These are phyloP conservation scores for Danionella cerebrum DNA, from an alignment of 2,113 vertebrate species.

Conservation along the genomic window DNA sequence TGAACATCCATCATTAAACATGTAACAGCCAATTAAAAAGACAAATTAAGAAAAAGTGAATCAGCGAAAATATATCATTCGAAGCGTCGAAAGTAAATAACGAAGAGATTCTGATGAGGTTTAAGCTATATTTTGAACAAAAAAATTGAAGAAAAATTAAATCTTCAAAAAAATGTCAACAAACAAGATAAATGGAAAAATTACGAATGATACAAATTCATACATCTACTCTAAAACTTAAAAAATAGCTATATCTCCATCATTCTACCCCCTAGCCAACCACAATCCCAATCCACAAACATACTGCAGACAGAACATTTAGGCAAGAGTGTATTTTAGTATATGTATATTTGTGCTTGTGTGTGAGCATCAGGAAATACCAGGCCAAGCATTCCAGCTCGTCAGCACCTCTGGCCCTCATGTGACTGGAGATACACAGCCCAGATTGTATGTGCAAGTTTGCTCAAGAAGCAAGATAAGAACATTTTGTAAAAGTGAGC, in stretches of 20 bases:
- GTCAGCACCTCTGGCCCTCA: constrained; percentile 51
- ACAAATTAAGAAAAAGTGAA: too few species aligned
- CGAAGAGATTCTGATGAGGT: too few species aligned
- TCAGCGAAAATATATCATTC: too few species aligned
- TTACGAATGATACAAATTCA: too few species aligned
- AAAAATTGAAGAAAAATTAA: too few species aligned
- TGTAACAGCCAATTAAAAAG: too few species aligned
- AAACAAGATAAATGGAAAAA: too few species aligned
- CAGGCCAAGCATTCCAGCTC: constrained; percentile 61
- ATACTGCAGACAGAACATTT: not conserved
- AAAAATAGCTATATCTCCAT: not conserved
- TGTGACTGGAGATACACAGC: constrained; percentile 55
- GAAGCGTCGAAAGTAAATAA: too few species aligned
- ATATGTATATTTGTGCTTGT: not conserved
- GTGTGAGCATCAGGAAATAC: constrained; percentile 64
- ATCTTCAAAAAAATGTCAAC: too few species aligned
- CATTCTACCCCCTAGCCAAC: constrained; percentile 12
- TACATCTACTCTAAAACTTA: too few species aligned
- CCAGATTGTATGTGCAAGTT: constrained; percentile 60
- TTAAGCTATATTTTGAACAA: too few species aligned
- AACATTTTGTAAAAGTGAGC: constrained; percentile 55
- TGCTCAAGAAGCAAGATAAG: constrained; percentile 63
- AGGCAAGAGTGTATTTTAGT: not conserved
- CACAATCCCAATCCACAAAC: not conserved
- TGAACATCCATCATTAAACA: too few species aligned